phyloP scores from a whole-genome alignment of 2,113 vertebrate genomes.

The Takifugu bimaculatus region DNA sequence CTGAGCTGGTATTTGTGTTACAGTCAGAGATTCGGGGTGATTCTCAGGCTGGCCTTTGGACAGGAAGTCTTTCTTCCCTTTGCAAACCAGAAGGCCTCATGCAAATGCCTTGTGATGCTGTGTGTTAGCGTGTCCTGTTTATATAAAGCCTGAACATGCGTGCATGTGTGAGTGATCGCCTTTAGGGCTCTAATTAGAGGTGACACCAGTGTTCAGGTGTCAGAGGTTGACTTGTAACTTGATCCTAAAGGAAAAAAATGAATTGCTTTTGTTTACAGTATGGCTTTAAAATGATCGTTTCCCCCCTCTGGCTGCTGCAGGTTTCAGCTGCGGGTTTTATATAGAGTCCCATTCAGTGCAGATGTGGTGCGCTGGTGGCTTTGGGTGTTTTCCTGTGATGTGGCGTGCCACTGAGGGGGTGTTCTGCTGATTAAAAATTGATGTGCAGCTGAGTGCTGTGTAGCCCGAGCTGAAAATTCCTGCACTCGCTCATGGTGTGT shows the following conservation, averaged over 20 bases:
- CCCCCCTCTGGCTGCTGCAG: neutral
- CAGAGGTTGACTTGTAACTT: slow-evolving; percentile 43
- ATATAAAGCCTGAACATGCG: neutral
- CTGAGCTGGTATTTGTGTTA: neutral
- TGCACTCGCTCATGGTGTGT: slow-evolving; percentile 39
- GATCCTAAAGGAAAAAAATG: slow-evolving; percentile 30
- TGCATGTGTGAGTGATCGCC: slow-evolving; percentile 7
- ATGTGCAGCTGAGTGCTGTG: slow-evolving; percentile 61
- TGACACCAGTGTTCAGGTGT: slow-evolving; percentile 41
- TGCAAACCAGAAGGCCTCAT: slow-evolving; percentile 15
- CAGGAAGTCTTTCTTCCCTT: slow-evolving; percentile 17
- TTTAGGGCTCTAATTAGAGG: slow-evolving; percentile 47
- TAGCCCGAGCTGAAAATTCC: slow-evolving; percentile 60
- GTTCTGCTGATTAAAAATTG: slow-evolving; percentile 67
- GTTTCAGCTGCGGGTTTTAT: slow-evolving; percentile 37
- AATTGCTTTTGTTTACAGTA: slow-evolving; percentile 11
- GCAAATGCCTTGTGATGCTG: slow-evolving; percentile 14
- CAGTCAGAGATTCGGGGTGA: neutral
- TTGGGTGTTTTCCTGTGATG: slow-evolving; percentile 52
- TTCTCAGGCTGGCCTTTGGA: too few species aligned
- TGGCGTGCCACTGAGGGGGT: slow-evolving; percentile 40
- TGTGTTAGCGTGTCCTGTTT: slow-evolving; percentile 27
- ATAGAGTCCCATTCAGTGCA: slow-evolving; percentile 8
- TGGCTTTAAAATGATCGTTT: neutral
- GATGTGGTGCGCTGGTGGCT: slow-evolving; percentile 21